Conservation (phyloP, 2,797 vertebrate genomes). For the Malurus splendens region DNA sequence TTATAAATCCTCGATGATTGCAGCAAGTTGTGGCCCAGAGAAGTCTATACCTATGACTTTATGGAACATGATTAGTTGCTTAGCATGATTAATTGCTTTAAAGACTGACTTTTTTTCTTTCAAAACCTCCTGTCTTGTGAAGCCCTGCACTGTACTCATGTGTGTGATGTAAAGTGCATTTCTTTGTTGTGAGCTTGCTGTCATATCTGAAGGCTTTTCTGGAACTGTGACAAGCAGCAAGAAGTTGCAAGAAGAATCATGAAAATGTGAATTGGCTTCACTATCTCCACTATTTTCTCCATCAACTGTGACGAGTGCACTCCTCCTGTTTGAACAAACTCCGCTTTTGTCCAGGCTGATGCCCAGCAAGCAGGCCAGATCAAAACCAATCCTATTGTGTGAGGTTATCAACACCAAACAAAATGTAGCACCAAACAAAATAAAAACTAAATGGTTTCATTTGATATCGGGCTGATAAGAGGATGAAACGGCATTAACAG, state of each 20-base stretch:
- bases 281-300: neutral
- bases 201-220: neutral
- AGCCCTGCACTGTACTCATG: neutral
- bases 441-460: rapidly evolving
- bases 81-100: neutral
- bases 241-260: neutral
- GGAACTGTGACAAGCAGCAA: neutral
- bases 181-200: neutral
- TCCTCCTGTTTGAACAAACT: neutral
- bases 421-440: neutral
- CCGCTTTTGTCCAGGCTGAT: rapidly evolving
- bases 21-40: neutral
- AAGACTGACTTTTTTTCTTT: neutral
- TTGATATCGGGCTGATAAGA: neutral
- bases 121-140: neutral
- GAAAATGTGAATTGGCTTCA: neutral
- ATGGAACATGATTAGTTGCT: neutral
- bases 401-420: too few species aligned
- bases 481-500: neutral
- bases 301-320: neutral
- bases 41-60: neutral
- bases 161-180: neutral
- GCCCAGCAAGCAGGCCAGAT: neutral
- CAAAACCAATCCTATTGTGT: neutral
- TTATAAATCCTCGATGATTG: neutral